phyloP scores from a whole-genome alignment of 2,113 vertebrate species.

The Machaerirhynchus nigripectus region DNA sequence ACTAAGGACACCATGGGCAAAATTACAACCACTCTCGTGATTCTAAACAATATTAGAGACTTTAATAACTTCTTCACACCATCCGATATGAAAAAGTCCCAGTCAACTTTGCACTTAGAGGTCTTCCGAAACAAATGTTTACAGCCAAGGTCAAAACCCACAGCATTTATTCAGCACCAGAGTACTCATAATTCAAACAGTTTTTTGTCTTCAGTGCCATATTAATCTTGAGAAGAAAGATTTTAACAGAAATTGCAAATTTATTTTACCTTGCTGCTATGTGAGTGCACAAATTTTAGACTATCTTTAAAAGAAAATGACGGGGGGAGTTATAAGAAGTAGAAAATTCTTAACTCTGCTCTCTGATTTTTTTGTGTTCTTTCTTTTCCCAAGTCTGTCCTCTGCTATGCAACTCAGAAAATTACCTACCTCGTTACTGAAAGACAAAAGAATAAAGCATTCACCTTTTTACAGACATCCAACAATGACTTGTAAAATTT shows the following conservation, averaged over 20 bases:
- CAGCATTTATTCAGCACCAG: not conserved
- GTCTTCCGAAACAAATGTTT: not conserved
- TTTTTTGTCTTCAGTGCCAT: not conserved
- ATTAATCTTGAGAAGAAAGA: not conserved
- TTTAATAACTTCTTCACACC: not conserved
- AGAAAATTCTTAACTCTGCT: not conserved
- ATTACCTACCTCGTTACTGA: not conserved
- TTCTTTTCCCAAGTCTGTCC: not conserved
- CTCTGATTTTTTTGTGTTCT: not conserved
- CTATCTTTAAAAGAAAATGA: not conserved
- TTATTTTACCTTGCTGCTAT: not conserved
- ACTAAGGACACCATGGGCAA: not conserved
- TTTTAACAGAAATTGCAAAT: not conserved
- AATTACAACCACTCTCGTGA: not conserved
- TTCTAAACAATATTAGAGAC: not conserved
- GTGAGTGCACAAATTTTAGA: not conserved
- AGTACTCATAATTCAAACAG: not conserved
- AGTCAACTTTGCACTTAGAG: not conserved
- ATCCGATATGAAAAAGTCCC: not conserved
- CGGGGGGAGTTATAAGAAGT: rapidly evolving
- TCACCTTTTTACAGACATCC: constrained; percentile 96
- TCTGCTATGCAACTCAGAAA: not conserved
- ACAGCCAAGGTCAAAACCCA: not conserved
- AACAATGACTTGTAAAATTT: constrained; percentile 92
- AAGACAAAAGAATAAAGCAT: constrained; percentile 4